Base-by-base conservation (phyloP, 2,113 vertebrate species). In the Blennius ocellaris region DNA sequence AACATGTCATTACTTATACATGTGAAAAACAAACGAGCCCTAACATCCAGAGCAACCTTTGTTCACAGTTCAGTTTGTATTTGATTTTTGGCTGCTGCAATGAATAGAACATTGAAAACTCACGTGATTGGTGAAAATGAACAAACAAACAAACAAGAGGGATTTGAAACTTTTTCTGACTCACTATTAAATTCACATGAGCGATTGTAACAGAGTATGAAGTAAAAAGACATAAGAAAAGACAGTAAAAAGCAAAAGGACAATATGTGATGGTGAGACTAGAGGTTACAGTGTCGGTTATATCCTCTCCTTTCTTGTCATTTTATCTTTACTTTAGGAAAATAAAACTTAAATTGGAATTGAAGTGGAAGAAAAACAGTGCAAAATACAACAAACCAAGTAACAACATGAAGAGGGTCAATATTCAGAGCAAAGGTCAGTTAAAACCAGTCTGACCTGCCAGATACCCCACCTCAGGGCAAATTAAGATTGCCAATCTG, bases 201-300 rank as follows among this genome's bases (percentile, higher is more conserved):
- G 21, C 39, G 45, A 76, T 11, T 60, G 16, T 7, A 15, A 51
- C 10, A 14, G 15, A 12, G 56, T 36, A 67, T 17, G 7, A 2
- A 38, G 50, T 57, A 21, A 1, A 44, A 36, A 45, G 17, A 41
- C 14, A 59, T 48, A n/a, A n/a, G n/a, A n/a, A n/a, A n/a, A n/a
- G n/a, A 40, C 10, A 10, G n/a, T 11, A 38, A 38, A 41, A 71
- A 66, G 7, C 5, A 45, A 64, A 69, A 65, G 2, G 9, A 2
- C 63, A 64, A 68, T 17, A 59, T 63, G 21, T 48, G 38, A 68
- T 47, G 10, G 3, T 1, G 4, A 73, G 30, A 58, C 50, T 11
- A 6, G 37, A 39, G 2, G 5, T 8, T 51, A 30, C 7, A 45
- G 10, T 3, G 11, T 7, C n/a, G 11, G 10, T 10, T 15, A 73